Conservation (phyloP, 2,888 invertebrate species). For the Apamea epomidion region DNA sequence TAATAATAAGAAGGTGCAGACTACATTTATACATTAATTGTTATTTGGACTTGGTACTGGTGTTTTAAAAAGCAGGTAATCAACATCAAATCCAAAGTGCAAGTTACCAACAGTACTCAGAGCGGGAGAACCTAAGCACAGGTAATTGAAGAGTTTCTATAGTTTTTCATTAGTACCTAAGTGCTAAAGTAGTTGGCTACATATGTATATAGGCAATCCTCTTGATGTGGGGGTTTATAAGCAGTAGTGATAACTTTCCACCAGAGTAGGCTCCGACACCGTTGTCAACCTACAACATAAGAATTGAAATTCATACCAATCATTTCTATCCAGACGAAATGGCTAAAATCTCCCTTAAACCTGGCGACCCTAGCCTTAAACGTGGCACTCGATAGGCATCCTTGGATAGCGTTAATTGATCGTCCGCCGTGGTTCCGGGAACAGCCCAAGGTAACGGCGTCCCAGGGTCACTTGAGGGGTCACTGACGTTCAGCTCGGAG, state of each 20-base stretch:
- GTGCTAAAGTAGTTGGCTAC: background rate
- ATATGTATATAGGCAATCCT: background rate
- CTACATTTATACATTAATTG: no score
- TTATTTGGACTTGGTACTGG: background rate
- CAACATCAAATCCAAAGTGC: background rate
- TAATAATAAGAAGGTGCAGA: background rate
- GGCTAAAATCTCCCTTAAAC: background rate
- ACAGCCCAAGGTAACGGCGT: slow-evolving; percentile 29
- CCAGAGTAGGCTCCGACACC: background rate
- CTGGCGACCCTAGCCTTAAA: slow-evolving; percentile 23
- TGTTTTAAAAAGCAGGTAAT: background rate
- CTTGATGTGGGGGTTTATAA: background rate
- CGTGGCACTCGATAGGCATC: slow-evolving; percentile 53
- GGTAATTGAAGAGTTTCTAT: background rate
- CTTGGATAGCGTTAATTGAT: slow-evolving; percentile 58
- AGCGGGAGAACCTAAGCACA: background rate
- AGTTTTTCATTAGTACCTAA: background rate
- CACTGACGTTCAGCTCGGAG: slow-evolving; percentile 40
- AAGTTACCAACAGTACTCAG: background rate
- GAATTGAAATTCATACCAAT: background rate
- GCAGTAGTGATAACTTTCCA: background rate
- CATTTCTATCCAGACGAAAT: background rate
- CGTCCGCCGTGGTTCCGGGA: slow-evolving; percentile 36
- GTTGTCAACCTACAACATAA: background rate
- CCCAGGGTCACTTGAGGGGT: slow-evolving; percentile 43